Evolutionary conservation across 1,140 invertebrate species (phyloP).

Genomic region (Magallana angulata): DNA sequence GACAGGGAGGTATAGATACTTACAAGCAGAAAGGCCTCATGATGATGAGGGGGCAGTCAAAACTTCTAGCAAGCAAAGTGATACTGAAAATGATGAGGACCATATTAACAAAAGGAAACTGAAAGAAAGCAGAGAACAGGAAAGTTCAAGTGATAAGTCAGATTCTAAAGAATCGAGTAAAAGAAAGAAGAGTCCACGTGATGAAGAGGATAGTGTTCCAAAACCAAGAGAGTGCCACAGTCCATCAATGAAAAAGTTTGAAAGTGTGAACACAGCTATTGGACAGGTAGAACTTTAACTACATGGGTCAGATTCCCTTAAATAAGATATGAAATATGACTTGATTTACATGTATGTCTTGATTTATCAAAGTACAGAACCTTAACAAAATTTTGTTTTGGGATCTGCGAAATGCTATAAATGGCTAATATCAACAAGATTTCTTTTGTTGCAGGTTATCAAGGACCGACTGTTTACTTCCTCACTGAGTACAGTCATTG

Average conservation of each 20-base stretch:
- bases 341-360: not conserved
- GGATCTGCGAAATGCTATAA: too few species aligned
- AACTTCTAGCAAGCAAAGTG: slow-evolving; percentile 40
- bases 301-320: not conserved
- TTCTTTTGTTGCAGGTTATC: slow-evolving; percentile 35
- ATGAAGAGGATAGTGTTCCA: slow-evolving; percentile 40
- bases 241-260: slow-evolving; percentile 31
- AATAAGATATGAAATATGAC: not conserved
- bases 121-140: not conserved
- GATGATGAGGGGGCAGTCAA: slow-evolving; percentile 53
- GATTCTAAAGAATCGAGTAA: not conserved
- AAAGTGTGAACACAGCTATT: slow-evolving; percentile 53
- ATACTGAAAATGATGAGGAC: slow-evolving; percentile 24
- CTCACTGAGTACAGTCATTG: slow-evolving; percentile 62
- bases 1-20: slow-evolving; percentile 61
- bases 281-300: slow-evolving; percentile 57
- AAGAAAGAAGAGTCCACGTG: slow-evolving; percentile 16
- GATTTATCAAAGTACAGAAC: not conserved
- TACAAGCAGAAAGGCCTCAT: slow-evolving; percentile 67
- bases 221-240: slow-evolving; percentile 30
- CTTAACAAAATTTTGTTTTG: not conserved
- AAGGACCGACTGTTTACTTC: slow-evolving; percentile 63
- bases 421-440: not conserved
- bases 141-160: not conserved
- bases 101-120: slow-evolving; percentile 6